Evolutionary conservation across 2,113 vertebrate species (phyloP), one percentile per base, ranked within the genome.

Genomic region (Paratilapia polleni): DNA sequence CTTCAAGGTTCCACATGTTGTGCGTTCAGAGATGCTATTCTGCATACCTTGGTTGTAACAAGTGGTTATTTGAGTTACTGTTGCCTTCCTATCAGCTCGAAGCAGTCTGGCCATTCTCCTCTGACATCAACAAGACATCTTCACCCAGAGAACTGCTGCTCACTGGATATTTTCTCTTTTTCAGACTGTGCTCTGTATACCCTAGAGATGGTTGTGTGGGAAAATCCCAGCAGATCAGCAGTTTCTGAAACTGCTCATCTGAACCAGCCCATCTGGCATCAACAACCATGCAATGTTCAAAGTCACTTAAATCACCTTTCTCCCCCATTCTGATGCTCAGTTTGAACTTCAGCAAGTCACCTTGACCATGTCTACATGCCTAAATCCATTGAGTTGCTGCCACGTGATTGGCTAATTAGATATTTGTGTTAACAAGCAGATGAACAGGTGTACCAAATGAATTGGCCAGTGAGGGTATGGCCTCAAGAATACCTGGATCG

Each of bases 101-200:
- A n/a, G n/a, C n/a, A n/a, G n/a, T n/a, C n/a, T n/a, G n/a, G 0
- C 20, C 12, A 43, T 13, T 43, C 41, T 43, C 41, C 41, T 43
- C 12, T 13, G n/a, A n/a, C n/a, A n/a, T n/a, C n/a, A n/a, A n/a
- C n/a, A n/a, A n/a, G n/a, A n/a, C 12, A 43, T 41, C 12, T 41
- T 43, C 41, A 13, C 61, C 0, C 31, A n/a, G 20, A 63, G 19
- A 63, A 38, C 31, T 63, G 0, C 0, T 11, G 0, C 19, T 63
- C 5, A 0, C 26, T n/a, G n/a, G n/a, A n/a, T n/a, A n/a, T n/a
- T n/a, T n/a, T n/a, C n/a, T n/a, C n/a, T n/a, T n/a, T n/a, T n/a
- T n/a, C n/a, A n/a, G n/a, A n/a, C n/a, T n/a, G n/a, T n/a, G n/a
- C n/a, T n/a, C n/a, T n/a, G n/a, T n/a, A n/a, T n/a, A n/a, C n/a